Evolutionary conservation across 1,140 invertebrate species (phyloP).

Genomic region (Caenorhabditis remanei): DNA sequence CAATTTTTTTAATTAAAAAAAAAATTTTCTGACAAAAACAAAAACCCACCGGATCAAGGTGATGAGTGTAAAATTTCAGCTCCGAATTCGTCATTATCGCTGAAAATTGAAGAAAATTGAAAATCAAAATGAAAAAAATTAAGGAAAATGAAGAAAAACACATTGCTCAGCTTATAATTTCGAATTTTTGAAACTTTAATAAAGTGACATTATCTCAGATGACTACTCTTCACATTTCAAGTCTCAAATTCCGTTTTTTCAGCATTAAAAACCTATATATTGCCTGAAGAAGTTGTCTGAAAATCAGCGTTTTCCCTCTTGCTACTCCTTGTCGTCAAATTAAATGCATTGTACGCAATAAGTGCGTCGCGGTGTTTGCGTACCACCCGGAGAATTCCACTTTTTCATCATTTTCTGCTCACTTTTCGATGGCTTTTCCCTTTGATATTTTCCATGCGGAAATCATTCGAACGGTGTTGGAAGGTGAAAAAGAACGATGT

Average conservation of each 20-base stretch:
- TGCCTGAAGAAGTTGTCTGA: too few relatives aligned
- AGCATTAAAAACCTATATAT: too few relatives aligned
- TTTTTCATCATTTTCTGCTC: neutral
- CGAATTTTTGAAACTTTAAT: too few relatives aligned
- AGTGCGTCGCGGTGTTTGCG: slow-evolving; percentile 5
- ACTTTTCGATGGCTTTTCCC: slow-evolving; percentile 68
- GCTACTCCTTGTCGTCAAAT: neutral
- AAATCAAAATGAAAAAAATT: too few relatives aligned
- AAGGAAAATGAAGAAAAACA: too few relatives aligned
- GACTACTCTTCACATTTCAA: too few relatives aligned
- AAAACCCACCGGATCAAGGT: neutral
- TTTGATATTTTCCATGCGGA: slow-evolving; percentile 74
- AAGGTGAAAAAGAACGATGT: slow-evolving; percentile 67
- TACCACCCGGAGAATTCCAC: neutral
- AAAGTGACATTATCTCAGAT: too few relatives aligned
- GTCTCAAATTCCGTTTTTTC: too few relatives aligned
- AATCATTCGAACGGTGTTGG: slow-evolving; percentile 73
- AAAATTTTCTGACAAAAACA: too few relatives aligned
- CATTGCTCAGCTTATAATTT: too few relatives aligned
- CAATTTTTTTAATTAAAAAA: neutral
- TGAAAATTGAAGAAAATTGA: neutral
- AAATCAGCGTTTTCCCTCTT: too few relatives aligned
- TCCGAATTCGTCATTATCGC: too few relatives aligned
- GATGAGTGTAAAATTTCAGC: neutral
- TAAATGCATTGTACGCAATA: neutral